phyloP scores from a whole-genome alignment of 2,888 invertebrate genomes.

The Alcis repandata region DNA sequence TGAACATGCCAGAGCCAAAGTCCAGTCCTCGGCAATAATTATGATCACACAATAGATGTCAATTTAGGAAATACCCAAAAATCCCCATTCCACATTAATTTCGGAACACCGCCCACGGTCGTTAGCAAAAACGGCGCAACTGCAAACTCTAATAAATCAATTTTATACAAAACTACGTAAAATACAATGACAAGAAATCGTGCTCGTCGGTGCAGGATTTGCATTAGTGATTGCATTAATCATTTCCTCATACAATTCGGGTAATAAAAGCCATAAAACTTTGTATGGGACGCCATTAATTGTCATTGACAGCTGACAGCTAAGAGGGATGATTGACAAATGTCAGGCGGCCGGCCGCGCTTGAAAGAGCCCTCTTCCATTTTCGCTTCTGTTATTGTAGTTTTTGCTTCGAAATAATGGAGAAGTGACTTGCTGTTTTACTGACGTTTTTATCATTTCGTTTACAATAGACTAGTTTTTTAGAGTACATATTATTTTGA shows the following conservation, averaged over 20 bases:
- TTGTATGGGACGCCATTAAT: slow-evolving; percentile 83
- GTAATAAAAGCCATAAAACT: slow-evolving; percentile 84
- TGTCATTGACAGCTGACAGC: slow-evolving; percentile 85
- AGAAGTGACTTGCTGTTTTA: slow-evolving; percentile 63
- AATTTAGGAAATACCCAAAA: slow-evolving; percentile 50
- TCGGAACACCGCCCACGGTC: slow-evolving; percentile 65
- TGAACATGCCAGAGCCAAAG: neutral
- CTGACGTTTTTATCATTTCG: slow-evolving; percentile 50
- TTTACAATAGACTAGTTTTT: slow-evolving; percentile 36
- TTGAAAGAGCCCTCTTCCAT: slow-evolving; percentile 57
- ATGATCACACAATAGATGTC: slow-evolving; percentile 41
- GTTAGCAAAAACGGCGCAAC: slow-evolving; percentile 61
- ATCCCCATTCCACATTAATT: slow-evolving; percentile 51
- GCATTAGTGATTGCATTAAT: slow-evolving; percentile 86
- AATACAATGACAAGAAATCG: slow-evolving; percentile 61
- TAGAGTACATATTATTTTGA: slow-evolving; percentile 31
- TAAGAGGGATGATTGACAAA: slow-evolving; percentile 83
- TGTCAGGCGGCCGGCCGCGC: slow-evolving; percentile 70
- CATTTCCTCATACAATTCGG: slow-evolving; percentile 78
- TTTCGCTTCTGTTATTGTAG: slow-evolving; percentile 47
- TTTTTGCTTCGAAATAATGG: slow-evolving; percentile 60
- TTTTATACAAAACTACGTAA: slow-evolving; percentile 75
- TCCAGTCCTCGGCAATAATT: slow-evolving; percentile 39
- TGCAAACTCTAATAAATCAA: slow-evolving; percentile 78
- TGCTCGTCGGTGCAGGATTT: slow-evolving; percentile 77